Percentiles rank a stretch among this genome's conserved stretches.
Conservation (phyloP, 2,797 vertebrate genomes). For the Chelonia mydas region DNA sequence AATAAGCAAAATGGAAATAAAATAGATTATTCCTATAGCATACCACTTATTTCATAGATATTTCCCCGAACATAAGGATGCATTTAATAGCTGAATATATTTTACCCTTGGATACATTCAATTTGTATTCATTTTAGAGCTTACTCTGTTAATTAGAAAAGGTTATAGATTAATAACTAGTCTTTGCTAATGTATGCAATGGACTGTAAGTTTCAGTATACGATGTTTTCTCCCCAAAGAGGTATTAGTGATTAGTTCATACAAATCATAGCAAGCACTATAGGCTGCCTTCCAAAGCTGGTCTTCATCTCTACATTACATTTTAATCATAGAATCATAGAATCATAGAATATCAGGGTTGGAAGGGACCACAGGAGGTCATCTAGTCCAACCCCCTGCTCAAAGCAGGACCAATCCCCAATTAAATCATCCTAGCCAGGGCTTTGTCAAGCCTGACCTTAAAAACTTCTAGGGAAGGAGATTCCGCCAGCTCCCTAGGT, state of each 20-base stretch:
- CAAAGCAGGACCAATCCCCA: too few relatives aligned
- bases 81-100: conserved; percentile 19
- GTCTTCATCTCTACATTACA: conserved; percentile 18
- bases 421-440: too few relatives aligned
- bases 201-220: conserved; percentile 13
- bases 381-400: too few relatives aligned
- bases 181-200: conserved; percentile 43
- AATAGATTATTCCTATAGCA: conserved; percentile 20
- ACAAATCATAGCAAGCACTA: neutral
- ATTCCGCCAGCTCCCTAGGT: too few relatives aligned
- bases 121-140: conserved; percentile 74
- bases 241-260: conserved; percentile 34
- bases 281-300: conserved; percentile 22
- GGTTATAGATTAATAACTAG: conserved; percentile 75
- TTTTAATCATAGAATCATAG: neutral
- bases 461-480: too few relatives aligned
- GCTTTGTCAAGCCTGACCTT: too few relatives aligned
- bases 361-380: too few relatives aligned
- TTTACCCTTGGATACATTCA: conserved; percentile 65
- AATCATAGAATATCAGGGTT: too few relatives aligned
- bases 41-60: neutral
- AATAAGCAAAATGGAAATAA: neutral
- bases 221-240: neutral
- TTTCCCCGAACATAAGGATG: neutral
- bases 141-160: conserved; percentile 77